Base-by-base conservation (phyloP, 2,797 vertebrate genomes). In the Rachycentron canadum region DNA sequence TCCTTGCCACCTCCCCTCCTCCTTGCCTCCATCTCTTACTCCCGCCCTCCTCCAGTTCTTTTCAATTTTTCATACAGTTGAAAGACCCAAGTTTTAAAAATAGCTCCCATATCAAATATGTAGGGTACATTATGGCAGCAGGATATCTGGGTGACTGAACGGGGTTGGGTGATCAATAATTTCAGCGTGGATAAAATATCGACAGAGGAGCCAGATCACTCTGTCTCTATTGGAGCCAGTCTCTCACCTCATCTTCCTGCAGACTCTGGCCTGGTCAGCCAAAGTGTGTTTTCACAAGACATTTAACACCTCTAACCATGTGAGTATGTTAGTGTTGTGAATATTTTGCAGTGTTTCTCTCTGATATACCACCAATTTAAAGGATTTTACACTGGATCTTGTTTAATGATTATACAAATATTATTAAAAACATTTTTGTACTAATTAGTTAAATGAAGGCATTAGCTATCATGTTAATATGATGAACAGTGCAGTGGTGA, bases 91-190 rank as follows among this genome's bases (percentile, higher is more conserved):
- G 89, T 92, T 91, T 93, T 92, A 94, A 90, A 96, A 96, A 95
- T 95, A 95, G 93, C 93, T 90, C 82, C 71, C 86, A 69, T 95
- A 95, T 96, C 90, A 96, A 96, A 96, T 95, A 95, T 95, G 94
- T 95, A 95, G 92, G 84, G 87, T 95, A 87, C 92, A 90, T 93
- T 87, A 91, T 88, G 88, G 89, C 87, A 85, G 82, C 69, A 23
- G 83, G 78, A 81, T 80, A 88, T 89, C 83, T 84, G 79, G 81
- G 71, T 77, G 88, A 82, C 82, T 66, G 79, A 86, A 69, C 19
- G 45, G 72, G 59, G 57, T 30, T 19, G 81, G 36, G 65, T 84
- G 89, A 94, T 95, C 94, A 89, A 94, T 95, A 88, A 87, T 88
- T 92, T 88, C 76, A 84, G 79, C 41, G 55, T 66, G 57, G 86